Evolutionary conservation across 2,113 vertebrate genomes (phyloP).

Genomic region (Oryzias celebensis): DNA sequence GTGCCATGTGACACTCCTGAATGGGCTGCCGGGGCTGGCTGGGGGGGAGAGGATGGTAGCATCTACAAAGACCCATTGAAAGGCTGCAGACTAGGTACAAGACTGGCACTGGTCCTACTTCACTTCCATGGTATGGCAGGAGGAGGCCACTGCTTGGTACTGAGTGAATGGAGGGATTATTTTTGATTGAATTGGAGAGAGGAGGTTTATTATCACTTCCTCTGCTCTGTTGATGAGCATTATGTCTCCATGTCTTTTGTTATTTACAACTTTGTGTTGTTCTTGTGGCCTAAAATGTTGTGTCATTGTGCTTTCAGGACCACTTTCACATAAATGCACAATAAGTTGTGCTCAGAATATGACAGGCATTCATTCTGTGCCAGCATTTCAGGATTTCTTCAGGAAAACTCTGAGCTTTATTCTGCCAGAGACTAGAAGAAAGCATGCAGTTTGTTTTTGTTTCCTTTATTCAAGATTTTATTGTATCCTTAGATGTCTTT

Average conservation of each 20-base stretch:
- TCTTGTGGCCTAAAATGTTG: background rate
- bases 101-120: constrained; percentile 70
- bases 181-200: constrained; percentile 61
- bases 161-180: constrained; percentile 65
- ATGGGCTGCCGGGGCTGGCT: constrained; percentile 63
- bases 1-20: constrained; percentile 74
- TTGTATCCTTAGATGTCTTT: too few relatives aligned
- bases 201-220: constrained; percentile 69
- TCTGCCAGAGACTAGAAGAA: too few relatives aligned
- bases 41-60: constrained; percentile 66
- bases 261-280: constrained; percentile 20
- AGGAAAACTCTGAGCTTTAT: too few relatives aligned
- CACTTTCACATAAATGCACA: background rate
- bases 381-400: background rate
- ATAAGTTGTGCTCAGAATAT: background rate
- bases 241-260: constrained; percentile 40
- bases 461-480: too few relatives aligned
- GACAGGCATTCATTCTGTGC: background rate
- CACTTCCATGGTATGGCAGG: constrained; percentile 62
- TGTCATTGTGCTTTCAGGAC: background rate
- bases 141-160: constrained; percentile 71
- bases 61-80: constrained; percentile 75
- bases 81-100: constrained; percentile 63
- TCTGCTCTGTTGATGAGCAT: constrained; percentile 41
- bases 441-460: too few relatives aligned